Conservation (phyloP, 2,888 invertebrate genomes). For the Agelastica alni region DNA sequence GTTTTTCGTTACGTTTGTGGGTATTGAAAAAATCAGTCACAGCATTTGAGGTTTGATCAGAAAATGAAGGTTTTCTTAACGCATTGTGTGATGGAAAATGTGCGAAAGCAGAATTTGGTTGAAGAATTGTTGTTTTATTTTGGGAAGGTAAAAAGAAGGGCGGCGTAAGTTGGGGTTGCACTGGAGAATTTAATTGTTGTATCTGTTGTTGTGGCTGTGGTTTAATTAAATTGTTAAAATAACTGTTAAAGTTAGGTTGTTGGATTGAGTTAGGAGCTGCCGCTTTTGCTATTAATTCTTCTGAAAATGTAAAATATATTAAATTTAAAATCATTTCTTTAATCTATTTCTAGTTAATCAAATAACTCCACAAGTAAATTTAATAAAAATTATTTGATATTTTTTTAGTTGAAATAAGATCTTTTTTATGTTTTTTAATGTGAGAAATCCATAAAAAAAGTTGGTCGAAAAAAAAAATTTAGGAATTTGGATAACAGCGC, state of each 20-base stretch:
- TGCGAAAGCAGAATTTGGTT: slow-evolving; percentile 31
- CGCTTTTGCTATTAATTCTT: slow-evolving; percentile 21
- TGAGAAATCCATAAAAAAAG: too few species aligned
- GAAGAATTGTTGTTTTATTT: slow-evolving; percentile 2
- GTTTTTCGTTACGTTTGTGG: neutral
- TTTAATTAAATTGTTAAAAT: slow-evolving; percentile 10
- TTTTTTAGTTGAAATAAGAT: too few species aligned
- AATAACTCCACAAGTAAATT: too few species aligned
- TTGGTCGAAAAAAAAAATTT: too few species aligned
- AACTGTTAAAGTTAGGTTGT: slow-evolving; percentile 9
- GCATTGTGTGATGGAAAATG: slow-evolving; percentile 21
- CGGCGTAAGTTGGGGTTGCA: neutral
- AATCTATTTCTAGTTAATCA: too few species aligned
- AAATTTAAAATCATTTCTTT: too few species aligned
- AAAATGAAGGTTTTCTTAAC: neutral
- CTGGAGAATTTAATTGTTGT: slow-evolving; percentile 7
- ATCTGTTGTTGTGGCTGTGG: slow-evolving; percentile 5
- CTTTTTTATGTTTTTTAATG: too few species aligned
- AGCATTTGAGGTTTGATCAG: neutral
- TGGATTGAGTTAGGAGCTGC: slow-evolving; percentile 14
- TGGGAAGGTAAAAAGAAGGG: slow-evolving; percentile 3
- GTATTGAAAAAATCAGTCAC: slow-evolving; percentile 5
- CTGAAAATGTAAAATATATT: slow-evolving; percentile 4
- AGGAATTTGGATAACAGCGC: too few species aligned
- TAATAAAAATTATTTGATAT: too few species aligned